A percentile compares a stretch with the other conserved stretches of the same genome.
Conservation (phyloP, 2,113 vertebrate species). For the Delphinus delphis region DNA sequence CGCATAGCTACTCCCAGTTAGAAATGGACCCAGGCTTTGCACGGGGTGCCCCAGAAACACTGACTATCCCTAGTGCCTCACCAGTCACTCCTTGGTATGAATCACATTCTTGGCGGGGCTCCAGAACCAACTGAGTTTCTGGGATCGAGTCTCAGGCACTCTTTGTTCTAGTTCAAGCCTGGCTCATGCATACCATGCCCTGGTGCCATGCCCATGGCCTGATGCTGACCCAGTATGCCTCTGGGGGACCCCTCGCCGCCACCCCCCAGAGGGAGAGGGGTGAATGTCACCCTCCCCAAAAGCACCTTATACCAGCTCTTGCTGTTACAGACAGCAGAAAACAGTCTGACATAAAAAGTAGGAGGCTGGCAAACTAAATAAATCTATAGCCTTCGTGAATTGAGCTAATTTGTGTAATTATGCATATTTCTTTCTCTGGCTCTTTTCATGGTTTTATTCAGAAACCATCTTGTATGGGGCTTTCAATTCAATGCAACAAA, state of each 20-base stretch:
- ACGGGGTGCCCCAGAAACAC: not conserved
- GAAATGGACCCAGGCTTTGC: not conserved
- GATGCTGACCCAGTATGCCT: conserved; percentile 14
- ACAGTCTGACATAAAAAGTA: not conserved
- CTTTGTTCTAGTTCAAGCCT: conserved; percentile 52
- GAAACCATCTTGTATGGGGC: conserved; percentile 2
- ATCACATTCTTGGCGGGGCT: conserved; percentile 53
- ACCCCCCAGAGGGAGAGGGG: not conserved
- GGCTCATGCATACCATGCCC: conserved; percentile 41
- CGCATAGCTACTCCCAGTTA: not conserved
- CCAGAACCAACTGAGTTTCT: conserved; percentile 65
- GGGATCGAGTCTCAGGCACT: conserved; percentile 58
- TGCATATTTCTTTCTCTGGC: not conserved
- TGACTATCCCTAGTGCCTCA: conserved; percentile 13
- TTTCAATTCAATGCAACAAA: not conserved
- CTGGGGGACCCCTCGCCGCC: not conserved
- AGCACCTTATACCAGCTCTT: not conserved
- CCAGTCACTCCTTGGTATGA: conserved; percentile 53
- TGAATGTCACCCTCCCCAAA: not conserved
- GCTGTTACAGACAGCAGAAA: not conserved
- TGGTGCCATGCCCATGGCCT: conserved; percentile 2
- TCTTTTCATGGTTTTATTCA: conserved; percentile 39
- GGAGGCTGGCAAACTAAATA: conserved; percentile 16
- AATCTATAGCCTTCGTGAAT: not conserved
- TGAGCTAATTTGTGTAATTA: not conserved